These are phyloP conservation scores for Scaptomyza parva DNA, from an alignment of 2,888 invertebrate genomes.

Conservation along the genomic window DNA sequence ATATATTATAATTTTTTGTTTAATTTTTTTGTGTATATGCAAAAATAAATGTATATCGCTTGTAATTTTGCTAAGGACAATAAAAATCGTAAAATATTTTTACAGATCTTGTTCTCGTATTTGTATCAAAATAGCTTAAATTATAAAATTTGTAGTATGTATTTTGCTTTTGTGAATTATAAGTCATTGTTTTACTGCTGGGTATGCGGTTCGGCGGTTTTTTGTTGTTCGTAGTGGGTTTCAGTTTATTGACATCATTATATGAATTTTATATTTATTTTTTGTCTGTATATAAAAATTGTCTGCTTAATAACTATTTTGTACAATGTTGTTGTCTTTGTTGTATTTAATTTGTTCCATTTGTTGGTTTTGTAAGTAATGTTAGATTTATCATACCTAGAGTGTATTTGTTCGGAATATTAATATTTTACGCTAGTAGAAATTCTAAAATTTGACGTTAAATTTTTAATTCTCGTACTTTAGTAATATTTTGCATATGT, in stretches of 20 bases:
- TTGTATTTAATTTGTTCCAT: constrained; percentile 60
- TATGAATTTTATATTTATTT: constrained; percentile 20
- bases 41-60: constrained; percentile 46
- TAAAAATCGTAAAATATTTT: constrained; percentile 65
- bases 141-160: constrained; percentile 24
- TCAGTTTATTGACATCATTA: constrained; percentile 51
- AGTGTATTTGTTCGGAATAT: constrained; percentile 34
- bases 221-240: constrained; percentile 10
- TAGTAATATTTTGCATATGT: constrained; percentile 43
- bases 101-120: constrained; percentile 35
- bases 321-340: constrained; percentile 81
- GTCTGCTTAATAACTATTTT: constrained; percentile 76
- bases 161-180: constrained; percentile 22
- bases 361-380: constrained; percentile 60
- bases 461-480: constrained; percentile 36
- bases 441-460: constrained; percentile 73
- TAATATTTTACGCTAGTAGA: constrained; percentile 58
- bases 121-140: constrained; percentile 70
- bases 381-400: constrained; percentile 26
- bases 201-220: constrained; percentile 61
- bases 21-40: constrained; percentile 37
- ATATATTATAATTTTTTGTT: constrained; percentile 44
- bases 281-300: constrained; percentile 57
- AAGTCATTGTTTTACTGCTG: constrained; percentile 26
- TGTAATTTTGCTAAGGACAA: constrained; percentile 73